Percentiles rank a stretch among this genome's conserved stretches.
Conservation (phyloP, 2,113 vertebrate species). For the Carassius auratus region DNA sequence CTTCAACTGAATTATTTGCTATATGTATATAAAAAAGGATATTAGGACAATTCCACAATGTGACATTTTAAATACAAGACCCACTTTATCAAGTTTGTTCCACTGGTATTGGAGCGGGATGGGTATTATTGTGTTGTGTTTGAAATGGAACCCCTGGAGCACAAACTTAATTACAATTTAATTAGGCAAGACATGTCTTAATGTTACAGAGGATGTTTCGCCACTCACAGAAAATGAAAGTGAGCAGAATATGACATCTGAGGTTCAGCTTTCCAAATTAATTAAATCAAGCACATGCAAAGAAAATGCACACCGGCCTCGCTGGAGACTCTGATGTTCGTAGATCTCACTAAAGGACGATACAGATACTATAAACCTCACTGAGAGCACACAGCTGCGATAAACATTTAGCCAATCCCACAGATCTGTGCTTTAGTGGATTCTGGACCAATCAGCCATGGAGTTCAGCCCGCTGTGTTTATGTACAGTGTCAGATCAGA, state of each 20-base stretch:
- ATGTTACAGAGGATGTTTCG: not conserved
- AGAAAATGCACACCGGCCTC: not conserved
- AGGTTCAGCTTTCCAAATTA: not conserved
- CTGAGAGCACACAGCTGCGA: not conserved
- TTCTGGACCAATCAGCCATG: not conserved
- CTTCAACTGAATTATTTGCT: not conserved
- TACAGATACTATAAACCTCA: not conserved
- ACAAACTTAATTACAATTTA: constrained; percentile 28
- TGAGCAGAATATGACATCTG: constrained; percentile 15
- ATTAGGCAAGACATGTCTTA: constrained; percentile 33
- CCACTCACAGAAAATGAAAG: constrained; percentile 2
- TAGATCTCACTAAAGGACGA: not conserved
- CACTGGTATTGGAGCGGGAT: not conserved
- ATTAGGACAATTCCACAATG: not conserved
- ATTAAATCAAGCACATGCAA: constrained; percentile 10
- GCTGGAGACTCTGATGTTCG: constrained; percentile 1
- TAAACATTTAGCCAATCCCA: not conserved
- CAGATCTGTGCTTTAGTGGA: not conserved
- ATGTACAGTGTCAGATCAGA: not conserved
- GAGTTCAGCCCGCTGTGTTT: not conserved
- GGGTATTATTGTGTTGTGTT: constrained; percentile 19
- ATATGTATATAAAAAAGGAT: not conserved
- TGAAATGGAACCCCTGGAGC: constrained; percentile 18
- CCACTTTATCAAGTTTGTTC: not conserved
- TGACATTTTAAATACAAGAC: not conserved